phyloP scores from a whole-genome alignment of 1,140 invertebrate species.

The Drosophila bocki region DNA sequence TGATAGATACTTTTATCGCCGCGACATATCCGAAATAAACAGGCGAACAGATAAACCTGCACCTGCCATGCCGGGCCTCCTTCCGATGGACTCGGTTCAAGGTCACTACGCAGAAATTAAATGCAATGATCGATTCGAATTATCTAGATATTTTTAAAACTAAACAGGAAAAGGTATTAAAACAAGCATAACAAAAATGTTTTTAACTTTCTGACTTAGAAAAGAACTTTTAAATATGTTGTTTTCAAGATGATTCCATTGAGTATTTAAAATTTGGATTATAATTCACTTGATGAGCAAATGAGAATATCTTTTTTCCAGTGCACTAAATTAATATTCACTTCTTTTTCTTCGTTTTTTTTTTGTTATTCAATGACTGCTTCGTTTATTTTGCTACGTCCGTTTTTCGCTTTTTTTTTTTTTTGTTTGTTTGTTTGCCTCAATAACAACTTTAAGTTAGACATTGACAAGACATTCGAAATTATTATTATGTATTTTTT shows the following conservation, averaged over 20 bases:
- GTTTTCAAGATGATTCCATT: not conserved
- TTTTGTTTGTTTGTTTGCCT: constrained; percentile 39
- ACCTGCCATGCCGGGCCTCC: constrained; percentile 20
- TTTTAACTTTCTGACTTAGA: not conserved
- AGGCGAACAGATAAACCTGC: constrained; percentile 9
- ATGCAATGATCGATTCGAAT: not conserved
- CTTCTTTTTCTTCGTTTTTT: constrained; percentile 13
- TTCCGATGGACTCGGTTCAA: constrained; percentile 29
- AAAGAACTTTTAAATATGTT: no score
- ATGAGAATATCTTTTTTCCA: constrained; percentile 2
- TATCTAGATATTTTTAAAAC: not conserved
- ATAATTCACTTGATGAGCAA: not conserved
- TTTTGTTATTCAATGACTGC: constrained; percentile 66
- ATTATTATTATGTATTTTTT: constrained; percentile 48
- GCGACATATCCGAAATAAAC: constrained; percentile 31
- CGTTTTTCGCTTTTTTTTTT: constrained; percentile 46
- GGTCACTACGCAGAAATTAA: constrained; percentile 26
- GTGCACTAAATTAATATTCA: constrained; percentile 26
- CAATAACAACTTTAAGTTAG: constrained; percentile 76
- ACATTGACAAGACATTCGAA: constrained; percentile 80
- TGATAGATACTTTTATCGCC: constrained; percentile 57
- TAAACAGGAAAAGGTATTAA: not conserved
- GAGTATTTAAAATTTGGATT: no score
- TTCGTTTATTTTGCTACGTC: constrained; percentile 66
- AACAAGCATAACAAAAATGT: not conserved